Percentiles rank a stretch among this genome's conserved stretches.
Conservation (phyloP, 2,797 vertebrate genomes). For the Typhlichthys subterraneus region DNA sequence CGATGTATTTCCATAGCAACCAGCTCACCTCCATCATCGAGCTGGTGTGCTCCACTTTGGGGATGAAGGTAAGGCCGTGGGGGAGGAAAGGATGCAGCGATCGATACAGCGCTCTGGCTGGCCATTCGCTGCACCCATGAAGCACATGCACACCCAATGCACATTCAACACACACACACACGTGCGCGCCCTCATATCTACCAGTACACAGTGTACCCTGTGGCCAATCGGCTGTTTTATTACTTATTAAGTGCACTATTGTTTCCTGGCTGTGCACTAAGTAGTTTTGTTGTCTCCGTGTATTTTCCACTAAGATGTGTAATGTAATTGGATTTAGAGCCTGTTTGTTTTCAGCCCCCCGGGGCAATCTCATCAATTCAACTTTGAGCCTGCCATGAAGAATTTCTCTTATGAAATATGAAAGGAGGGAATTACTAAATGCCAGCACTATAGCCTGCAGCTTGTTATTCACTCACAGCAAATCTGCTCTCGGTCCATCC, state of each 20-base stretch:
- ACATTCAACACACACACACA: conserved; percentile 48
- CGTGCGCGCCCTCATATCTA: conserved; percentile 39
- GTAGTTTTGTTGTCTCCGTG: conserved; percentile 62
- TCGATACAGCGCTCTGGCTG: conserved; percentile 64
- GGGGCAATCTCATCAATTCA: conserved; percentile 62
- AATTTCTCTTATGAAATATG: conserved; percentile 66
- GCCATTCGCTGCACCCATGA: conserved; percentile 48
- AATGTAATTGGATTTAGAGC: conserved; percentile 72
- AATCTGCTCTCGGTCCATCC: conserved; percentile 15
- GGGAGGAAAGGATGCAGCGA: conserved; percentile 47
- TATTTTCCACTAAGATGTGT: conserved; percentile 70
- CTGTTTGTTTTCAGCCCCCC: conserved; percentile 58
- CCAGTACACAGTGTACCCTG: conserved; percentile 44
- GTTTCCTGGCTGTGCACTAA: conserved; percentile 59
- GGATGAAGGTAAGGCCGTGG: conserved; percentile 91
- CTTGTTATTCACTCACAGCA: conserved; percentile 55
- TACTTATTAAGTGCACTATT: conserved; percentile 68
- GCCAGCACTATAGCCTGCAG: conserved; percentile 47
- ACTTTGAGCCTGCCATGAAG: conserved; percentile 62
- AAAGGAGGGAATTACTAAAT: conserved; percentile 63
- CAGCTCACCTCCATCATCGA: conserved; percentile 98
- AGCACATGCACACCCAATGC: conserved; percentile 23
- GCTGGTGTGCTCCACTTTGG: conserved; percentile 97
- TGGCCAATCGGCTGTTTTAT: conserved; percentile 63
- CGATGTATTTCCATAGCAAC: conserved; percentile 99